Evolutionary conservation across 2,888 invertebrate species (phyloP).

Genomic region (Acrobasis repandana): DNA sequence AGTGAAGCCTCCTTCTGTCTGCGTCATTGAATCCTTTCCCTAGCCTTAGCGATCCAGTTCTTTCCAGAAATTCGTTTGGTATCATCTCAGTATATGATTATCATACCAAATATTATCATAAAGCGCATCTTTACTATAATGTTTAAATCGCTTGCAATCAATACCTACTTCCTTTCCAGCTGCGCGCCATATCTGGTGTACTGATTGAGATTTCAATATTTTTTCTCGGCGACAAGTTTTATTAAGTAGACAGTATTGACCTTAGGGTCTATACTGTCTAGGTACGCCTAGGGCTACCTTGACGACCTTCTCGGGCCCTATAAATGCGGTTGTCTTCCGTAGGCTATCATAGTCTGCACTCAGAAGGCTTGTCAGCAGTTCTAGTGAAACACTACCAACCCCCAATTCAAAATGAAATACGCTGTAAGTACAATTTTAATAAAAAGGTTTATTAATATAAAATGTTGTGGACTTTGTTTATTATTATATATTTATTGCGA

Average conservation of each 20-base stretch:
- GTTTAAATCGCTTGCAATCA: background rate
- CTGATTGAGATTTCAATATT: conserved; percentile 37
- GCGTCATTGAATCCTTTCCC: no score
- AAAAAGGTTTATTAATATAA: background rate
- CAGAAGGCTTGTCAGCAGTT: conserved; percentile 74
- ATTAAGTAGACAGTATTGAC: conserved; percentile 58
- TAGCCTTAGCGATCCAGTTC: no score
- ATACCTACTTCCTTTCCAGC: background rate
- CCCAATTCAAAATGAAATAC: conserved; percentile 73
- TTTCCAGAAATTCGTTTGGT: no score
- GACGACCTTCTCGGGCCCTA: conserved; percentile 67
- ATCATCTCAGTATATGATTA: no score
- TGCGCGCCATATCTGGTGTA: conserved; percentile 46
- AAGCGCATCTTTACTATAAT: background rate
- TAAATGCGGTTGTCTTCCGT: conserved; percentile 65
- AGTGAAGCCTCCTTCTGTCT: no score
- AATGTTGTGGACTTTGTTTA: no score
- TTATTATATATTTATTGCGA: no score
- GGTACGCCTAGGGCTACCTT: conserved; percentile 48
- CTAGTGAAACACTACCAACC: conserved; percentile 62
- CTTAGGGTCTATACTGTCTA: conserved; percentile 64
- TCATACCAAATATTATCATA: no score
- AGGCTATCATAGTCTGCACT: conserved; percentile 70
- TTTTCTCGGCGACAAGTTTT: conserved; percentile 60
- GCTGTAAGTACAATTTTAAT: conserved; percentile 56